phyloP scores from a whole-genome alignment of 1,140 invertebrate genomes.

The Drosophila murphyi region DNA sequence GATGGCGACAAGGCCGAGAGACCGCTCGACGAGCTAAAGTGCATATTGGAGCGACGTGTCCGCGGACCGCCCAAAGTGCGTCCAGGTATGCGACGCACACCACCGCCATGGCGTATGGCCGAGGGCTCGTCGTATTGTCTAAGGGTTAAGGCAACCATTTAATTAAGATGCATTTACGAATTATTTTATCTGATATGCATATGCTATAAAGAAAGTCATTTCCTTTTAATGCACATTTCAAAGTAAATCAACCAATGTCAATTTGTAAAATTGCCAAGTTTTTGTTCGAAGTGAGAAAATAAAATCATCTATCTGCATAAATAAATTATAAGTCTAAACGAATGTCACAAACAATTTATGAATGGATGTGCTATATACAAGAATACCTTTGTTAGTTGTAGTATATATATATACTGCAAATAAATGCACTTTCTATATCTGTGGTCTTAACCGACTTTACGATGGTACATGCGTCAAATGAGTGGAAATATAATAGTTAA shows the following conservation, averaged over 20 bases:
- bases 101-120: slow-evolving; percentile 91
- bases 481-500: too few species aligned
- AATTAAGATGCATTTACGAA: slow-evolving; percentile 3
- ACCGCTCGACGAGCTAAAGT: slow-evolving; percentile 93
- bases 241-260: slow-evolving; percentile 10
- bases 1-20: slow-evolving; percentile 92
- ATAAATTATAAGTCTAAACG: slow-evolving; percentile 6
- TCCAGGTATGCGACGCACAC: slow-evolving; percentile 93
- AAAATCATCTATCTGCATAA: background rate
- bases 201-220: background rate
- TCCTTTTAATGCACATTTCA: background rate
- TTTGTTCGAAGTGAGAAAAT: background rate
- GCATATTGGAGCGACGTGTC: slow-evolving; percentile 94
- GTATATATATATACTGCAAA: background rate
- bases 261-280: slow-evolving; percentile 17
- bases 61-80: slow-evolving; percentile 91
- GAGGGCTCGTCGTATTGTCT: slow-evolving; percentile 91
- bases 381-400: background rate
- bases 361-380: background rate
- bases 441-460: too few species aligned
- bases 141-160: slow-evolving; percentile 86
- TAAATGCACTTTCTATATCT: too few species aligned
- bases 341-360: slow-evolving; percentile 15
- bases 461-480: too few species aligned
- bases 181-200: background rate